Evolutionary conservation across 1,140 invertebrate species (phyloP).

Genomic region (Amyelois transitella): DNA sequence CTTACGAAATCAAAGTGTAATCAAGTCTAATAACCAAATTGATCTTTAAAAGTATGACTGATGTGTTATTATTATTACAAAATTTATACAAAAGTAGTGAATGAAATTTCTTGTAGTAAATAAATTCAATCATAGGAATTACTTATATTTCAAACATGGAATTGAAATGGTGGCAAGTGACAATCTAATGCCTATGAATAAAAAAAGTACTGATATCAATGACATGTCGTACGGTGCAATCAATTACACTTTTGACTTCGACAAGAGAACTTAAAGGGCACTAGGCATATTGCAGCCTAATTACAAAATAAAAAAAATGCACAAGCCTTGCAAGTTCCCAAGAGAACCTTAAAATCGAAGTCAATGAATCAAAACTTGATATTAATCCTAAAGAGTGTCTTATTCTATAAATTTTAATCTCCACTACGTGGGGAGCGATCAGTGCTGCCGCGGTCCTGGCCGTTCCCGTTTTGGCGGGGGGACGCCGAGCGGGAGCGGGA

Average conservation of each 20-base stretch:
- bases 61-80: too few relatives aligned
- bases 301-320: neutral
- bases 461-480: slow-evolving; percentile 58
- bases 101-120: too few relatives aligned
- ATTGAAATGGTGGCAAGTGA: too few relatives aligned
- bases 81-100: too few relatives aligned
- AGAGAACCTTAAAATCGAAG: slow-evolving; percentile 1
- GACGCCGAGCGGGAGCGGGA: slow-evolving; percentile 46
- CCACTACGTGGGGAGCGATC: slow-evolving; percentile 61
- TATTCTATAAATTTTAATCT: slow-evolving; percentile 32
- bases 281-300: neutral
- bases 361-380: slow-evolving; percentile 20
- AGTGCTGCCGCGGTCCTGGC: slow-evolving; percentile 37
- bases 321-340: neutral
- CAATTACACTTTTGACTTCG: slow-evolving; percentile 20
- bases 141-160: too few relatives aligned
- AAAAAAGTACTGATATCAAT: too few relatives aligned
- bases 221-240: too few relatives aligned
- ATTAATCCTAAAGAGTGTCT: slow-evolving; percentile 20
- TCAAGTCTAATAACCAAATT: too few relatives aligned
- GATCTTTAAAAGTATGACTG: too few relatives aligned
- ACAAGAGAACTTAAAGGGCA: too few relatives aligned
- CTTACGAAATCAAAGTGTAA: neutral
- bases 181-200: too few relatives aligned
- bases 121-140: too few relatives aligned